A percentile compares a stretch with the other conserved stretches of the same genome.
Evolutionary conservation across 2,113 vertebrate genomes (phyloP).

Genomic region (Bostrychus sinensis): DNA sequence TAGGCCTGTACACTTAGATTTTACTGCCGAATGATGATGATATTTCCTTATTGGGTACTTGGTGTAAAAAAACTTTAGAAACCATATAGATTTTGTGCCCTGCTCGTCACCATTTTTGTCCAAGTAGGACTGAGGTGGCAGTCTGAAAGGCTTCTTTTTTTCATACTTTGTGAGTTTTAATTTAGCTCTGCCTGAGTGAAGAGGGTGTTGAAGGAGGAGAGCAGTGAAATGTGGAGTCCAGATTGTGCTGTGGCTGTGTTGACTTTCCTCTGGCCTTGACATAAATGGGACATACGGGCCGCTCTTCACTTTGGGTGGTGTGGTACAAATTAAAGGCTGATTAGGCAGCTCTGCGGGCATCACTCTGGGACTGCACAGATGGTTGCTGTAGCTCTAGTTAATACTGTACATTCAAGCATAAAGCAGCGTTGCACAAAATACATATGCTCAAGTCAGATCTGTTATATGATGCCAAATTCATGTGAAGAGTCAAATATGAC

Average conservation of each 20-base stretch:
- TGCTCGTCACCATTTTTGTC: too few relatives aligned
- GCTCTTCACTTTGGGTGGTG: slow-evolving; percentile 36
- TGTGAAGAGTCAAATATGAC: background rate
- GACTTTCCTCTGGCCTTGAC: slow-evolving; percentile 32
- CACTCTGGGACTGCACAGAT: slow-evolving; percentile 13
- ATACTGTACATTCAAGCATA: slow-evolving; percentile 8
- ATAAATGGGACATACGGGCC: slow-evolving; percentile 15
- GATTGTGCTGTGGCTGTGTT: slow-evolving; percentile 44
- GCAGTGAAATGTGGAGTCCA: slow-evolving; percentile 59
- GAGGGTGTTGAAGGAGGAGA: slow-evolving; percentile 27
- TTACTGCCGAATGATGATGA: too few relatives aligned
- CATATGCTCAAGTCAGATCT: background rate
- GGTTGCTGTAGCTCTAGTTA: slow-evolving; percentile 5
- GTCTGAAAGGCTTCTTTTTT: slow-evolving; percentile 48
- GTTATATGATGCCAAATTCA: background rate
- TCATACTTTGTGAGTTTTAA: slow-evolving; percentile 55
- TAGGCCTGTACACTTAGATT: too few relatives aligned
- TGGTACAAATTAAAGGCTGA: slow-evolving; percentile 36
- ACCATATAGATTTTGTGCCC: too few relatives aligned
- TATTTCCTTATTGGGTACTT: too few relatives aligned
- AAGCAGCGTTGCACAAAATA: slow-evolving; percentile 4
- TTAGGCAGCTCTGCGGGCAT: slow-evolving; percentile 15
- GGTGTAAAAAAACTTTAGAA: too few relatives aligned
- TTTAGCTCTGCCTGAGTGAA: slow-evolving; percentile 40
- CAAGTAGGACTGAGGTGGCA: slow-evolving; percentile 6